Evolutionary conservation across 2,797 vertebrate genomes (phyloP).

Genomic region (Cygnus olor): DNA sequence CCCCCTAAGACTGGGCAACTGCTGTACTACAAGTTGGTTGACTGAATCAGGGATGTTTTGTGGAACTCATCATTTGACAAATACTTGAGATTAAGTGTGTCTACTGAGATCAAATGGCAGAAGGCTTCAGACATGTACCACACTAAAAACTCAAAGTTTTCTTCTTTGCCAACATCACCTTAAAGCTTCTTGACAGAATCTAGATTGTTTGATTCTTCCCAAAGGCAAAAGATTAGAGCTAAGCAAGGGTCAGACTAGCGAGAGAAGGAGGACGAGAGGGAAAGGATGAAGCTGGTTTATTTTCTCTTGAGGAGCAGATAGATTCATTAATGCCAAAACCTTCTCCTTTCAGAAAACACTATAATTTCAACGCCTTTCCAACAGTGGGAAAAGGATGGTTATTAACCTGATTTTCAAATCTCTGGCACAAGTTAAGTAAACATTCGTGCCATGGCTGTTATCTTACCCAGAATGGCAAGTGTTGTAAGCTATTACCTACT

Average conservation of each 20-base stretch:
- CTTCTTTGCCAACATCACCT: background rate
- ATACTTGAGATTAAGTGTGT: background rate
- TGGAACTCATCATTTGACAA: background rate
- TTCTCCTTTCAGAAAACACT: background rate
- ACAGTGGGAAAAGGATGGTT: background rate
- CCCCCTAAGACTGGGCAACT: background rate
- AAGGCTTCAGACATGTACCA: background rate
- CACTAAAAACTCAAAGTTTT: background rate
- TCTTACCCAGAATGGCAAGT: background rate
- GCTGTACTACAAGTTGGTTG: background rate
- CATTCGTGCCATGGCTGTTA: background rate
- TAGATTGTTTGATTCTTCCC: background rate
- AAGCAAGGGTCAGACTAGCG: background rate
- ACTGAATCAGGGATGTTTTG: background rate
- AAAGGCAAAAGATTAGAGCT: background rate
- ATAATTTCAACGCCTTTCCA: background rate
- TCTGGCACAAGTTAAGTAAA: background rate
- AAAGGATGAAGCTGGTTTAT: background rate
- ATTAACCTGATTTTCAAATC: background rate
- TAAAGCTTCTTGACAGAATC: background rate
- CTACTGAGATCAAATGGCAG: background rate
- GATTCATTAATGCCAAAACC: background rate
- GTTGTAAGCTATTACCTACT: background rate
- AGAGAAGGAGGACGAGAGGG: background rate
- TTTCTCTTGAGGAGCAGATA: background rate